Conservation (phyloP, 92 coral and sea anemone genomes). For the Palythoa grandis region DNA sequence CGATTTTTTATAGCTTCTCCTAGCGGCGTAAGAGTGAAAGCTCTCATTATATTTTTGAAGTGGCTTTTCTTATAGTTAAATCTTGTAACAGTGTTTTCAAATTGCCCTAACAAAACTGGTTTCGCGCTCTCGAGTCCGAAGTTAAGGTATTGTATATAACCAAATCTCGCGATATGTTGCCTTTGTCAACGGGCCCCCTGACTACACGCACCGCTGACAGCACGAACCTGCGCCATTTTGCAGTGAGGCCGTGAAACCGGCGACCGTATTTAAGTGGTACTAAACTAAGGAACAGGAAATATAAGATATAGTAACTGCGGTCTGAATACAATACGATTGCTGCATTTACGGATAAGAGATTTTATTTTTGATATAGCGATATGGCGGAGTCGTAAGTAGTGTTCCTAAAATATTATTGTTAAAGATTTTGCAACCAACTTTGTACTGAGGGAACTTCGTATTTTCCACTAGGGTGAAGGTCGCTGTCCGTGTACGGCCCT, state of each 20-base stretch:
- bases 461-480: constrained; percentile 88
- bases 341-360: not conserved
- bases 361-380: constrained; percentile 3
- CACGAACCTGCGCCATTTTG: constrained; percentile 40
- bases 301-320: constrained; percentile 16
- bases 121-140: not conserved
- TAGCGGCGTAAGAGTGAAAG: too few relatives aligned
- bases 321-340: not conserved
- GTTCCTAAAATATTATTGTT: not conserved
- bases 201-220: constrained; percentile 9
- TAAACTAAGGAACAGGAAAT: constrained; percentile 37
- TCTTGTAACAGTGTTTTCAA: not conserved
- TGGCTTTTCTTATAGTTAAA: not conserved
- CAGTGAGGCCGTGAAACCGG: constrained; percentile 13
- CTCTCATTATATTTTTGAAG: not conserved
- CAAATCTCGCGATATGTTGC: not conserved
- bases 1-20: too few relatives aligned
- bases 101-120: not conserved
- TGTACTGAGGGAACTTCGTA: not conserved
- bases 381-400: constrained; percentile 91
- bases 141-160: too few relatives aligned
- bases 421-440: not conserved
- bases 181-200: constrained; percentile 12
- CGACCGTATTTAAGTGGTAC: not conserved
- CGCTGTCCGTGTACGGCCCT: constrained; percentile 98